Conservation (phyloP, 2,797 vertebrate species). For the Todus mexicanus region DNA sequence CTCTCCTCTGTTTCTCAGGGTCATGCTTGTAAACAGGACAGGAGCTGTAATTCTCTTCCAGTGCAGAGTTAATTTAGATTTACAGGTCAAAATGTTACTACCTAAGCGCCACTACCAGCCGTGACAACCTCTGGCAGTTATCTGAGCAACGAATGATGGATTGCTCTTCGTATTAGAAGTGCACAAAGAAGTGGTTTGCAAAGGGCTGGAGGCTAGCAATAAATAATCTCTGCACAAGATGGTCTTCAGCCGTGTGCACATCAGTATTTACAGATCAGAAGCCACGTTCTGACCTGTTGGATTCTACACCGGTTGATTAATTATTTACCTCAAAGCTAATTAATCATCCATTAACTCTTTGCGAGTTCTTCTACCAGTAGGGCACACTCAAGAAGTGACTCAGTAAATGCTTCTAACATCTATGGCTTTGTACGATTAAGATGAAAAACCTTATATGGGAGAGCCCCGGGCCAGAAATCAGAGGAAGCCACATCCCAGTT, state of each 20-base stretch:
- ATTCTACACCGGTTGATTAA: constrained; percentile 15
- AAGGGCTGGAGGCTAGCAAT: neutral
- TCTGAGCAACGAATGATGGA: neutral
- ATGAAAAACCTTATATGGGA: neutral
- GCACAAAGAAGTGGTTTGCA: neutral
- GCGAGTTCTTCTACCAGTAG: neutral
- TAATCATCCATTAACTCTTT: constrained; percentile 43
- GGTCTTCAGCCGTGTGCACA: neutral
- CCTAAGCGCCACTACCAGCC: neutral
- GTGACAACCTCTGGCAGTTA: neutral
- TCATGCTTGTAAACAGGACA: neutral
- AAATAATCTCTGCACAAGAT: neutral
- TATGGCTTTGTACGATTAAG: neutral
- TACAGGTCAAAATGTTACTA: neutral
- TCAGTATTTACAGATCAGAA: constrained; percentile 24
- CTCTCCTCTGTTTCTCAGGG: neutral
- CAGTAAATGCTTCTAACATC: neutral
- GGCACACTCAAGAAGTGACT: neutral
- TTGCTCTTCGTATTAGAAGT: neutral
- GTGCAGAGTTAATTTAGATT: neutral
- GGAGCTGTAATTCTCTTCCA: neutral
- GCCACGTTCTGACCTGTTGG: neutral
- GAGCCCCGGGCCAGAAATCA: neutral
- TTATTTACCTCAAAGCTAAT: constrained; percentile 37
- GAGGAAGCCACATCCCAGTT: neutral